These are phyloP conservation scores for Nomada ferruginata DNA, from an alignment of 2,888 invertebrate genomes.

Conservation along the genomic window DNA sequence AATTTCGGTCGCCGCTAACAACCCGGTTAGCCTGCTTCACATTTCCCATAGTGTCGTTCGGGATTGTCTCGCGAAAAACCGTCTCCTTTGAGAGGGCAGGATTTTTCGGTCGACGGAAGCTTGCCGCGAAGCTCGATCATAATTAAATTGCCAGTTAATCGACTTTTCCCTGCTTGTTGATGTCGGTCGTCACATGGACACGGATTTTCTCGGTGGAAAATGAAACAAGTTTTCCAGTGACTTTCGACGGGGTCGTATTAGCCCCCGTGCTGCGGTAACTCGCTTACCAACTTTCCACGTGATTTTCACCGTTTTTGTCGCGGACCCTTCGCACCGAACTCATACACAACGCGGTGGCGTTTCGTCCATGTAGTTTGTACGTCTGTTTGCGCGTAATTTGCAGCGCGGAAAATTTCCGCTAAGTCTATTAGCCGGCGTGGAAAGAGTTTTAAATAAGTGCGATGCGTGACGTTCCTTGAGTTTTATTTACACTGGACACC, in stretches of 20 bases:
- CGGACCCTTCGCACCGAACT: not conserved
- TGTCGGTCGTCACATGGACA: too few species aligned
- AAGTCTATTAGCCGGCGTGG: slow-evolving; percentile 1
- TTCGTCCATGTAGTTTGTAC: not conserved
- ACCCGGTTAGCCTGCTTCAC: slow-evolving; percentile 21
- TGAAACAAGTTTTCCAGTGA: not conserved
- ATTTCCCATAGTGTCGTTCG: slow-evolving; percentile 8
- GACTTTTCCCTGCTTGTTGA: not conserved
- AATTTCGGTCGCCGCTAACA: slow-evolving; percentile 12
- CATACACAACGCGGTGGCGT: not conserved
- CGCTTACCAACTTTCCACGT: slow-evolving; percentile 4
- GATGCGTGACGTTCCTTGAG: not conserved
- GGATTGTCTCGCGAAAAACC: not conserved
- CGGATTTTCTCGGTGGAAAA: not conserved
- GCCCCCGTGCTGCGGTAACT: not conserved
- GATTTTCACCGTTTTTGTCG: not conserved
- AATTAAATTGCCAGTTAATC: slow-evolving; percentile 29
- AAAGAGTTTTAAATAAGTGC: not conserved
- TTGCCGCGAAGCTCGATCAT: not conserved
- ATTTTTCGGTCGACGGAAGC: not conserved
- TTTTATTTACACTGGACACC: not conserved
- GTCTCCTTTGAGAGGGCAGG: not conserved
- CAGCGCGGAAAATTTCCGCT: not conserved
- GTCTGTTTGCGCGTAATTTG: slow-evolving; percentile 14
- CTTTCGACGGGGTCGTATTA: not conserved